Base-by-base conservation (phyloP, 2,797 vertebrate species). In the Fratercula arctica region DNA sequence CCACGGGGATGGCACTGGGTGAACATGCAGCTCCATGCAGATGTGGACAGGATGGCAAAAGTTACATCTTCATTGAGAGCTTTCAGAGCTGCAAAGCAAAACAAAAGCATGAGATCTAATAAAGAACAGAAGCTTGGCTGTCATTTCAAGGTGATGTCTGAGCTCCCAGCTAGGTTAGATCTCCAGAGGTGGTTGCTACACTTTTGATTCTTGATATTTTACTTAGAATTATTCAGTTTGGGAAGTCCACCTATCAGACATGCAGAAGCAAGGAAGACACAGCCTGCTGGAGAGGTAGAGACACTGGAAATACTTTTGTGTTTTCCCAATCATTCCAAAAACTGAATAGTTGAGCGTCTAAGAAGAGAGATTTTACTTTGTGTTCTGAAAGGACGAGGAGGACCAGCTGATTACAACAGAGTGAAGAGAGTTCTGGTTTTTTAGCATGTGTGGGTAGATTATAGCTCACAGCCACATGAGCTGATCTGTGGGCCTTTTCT, bases 401-500 rank as follows among this genome's bases (percentile, higher is more conserved):
- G 75, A 85, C 51, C 63, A 81, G 51, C 45, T 92, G 64, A 80
- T 83, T 68, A 39, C 64, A 89, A 77, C 48, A 85, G 28, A 54
- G 48, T n/a, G 53, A 87, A 82, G 10, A 80, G 48, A 89, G 20
- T n/a, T 87, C 82, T 60, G 53, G 0, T 28, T 72, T 96, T 95
- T 89, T 68, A 90, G 76, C 29, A 59, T 73, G 51, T 86, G 70
- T 89, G 28, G 24, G 80, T 93, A 87, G 89, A 75, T 70, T 50
- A 61, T 73, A 91, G 63, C 75, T 96, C 63, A 92, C 60, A 95
- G 77, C 63, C 63, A 70, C 89, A 89, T 81, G 31, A 94, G 54
- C 51, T 89, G 56, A 85, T 93, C 78, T 68, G 53, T 75, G 41
- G 86, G 68, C 78, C 78, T 89, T 92, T 93, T 92, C 93, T 93